Evolutionary conservation across 2,797 vertebrate species (phyloP), one percentile per base, ranked within the genome.

Genomic region (Catamblyrhynchus diadema): DNA sequence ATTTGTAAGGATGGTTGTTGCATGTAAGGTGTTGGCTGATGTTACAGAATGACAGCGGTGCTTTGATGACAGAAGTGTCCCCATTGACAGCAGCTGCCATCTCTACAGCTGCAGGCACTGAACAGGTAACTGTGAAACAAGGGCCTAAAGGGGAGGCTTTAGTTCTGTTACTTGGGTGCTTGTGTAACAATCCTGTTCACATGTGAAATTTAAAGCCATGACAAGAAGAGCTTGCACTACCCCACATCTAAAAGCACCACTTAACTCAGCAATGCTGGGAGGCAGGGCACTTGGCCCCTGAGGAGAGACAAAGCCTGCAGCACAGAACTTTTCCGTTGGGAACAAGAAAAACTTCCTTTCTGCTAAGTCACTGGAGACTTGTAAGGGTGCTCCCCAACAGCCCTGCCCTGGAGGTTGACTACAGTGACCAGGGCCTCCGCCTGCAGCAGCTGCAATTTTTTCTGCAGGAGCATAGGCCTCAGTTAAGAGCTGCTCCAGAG

Each of bases 71-170:
- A 5, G 44, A 35, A 35, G 23, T 7, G n/a, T 57, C 33, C 30
- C 3, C 8, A 2, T 18, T 21, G 24, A 15, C 8, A 32, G 1
- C 2, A 37, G 1, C 37, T 42, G 20, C 42, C 8, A 0, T 3
- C 2, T 5, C 9, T 1, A 2, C 42, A 45, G 27, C 5, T 37
- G 56, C n/a, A 50, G 32, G 48, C 24, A 9, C 35, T 28, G 9
- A 12, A 6, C 48, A 54, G 50, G 33, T 15, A 18, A 11, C 14
- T 22, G 17, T 2, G 5, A 41, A 59, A 50, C 9, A 3, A 30
- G 24, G 8, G 4, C 10, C 11, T 17, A 2, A 33, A 12, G 8
- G 18, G 18, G 18, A 11, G 5, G 27, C 66, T 74, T 66, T 13
- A 3, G 4, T 78, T 50, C 35, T 72, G 27, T 35, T 51, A 44